These are phyloP conservation scores for Eudyptes chrysolophus DNA, from an alignment of 2,113 vertebrate genomes.

Conservation along the genomic window DNA sequence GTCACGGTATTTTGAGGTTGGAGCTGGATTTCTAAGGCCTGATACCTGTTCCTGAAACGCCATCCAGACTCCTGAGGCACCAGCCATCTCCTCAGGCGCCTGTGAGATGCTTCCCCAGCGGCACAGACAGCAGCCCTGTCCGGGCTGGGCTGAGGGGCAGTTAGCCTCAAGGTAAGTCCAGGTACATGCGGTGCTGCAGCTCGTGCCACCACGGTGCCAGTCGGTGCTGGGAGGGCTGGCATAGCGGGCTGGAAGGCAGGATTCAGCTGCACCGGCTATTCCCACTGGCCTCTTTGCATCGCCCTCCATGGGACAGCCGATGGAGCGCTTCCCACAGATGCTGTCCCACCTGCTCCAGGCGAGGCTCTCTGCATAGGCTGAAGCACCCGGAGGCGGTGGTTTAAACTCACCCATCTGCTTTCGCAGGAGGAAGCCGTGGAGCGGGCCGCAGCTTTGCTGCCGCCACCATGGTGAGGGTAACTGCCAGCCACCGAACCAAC, in stretches of 20 bases:
- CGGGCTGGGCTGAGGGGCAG: neutral
- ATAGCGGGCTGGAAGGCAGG: neutral
- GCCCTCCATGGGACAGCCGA: neutral
- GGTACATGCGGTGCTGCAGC: fast-evolving
- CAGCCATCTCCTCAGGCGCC: neutral
- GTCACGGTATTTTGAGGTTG: neutral
- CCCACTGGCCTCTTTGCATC: neutral
- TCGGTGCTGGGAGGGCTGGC: fast-evolving
- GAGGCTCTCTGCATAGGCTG: neutral
- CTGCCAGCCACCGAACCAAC: neutral
- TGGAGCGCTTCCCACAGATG: neutral
- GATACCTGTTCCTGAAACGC: neutral
- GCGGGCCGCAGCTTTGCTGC: neutral
- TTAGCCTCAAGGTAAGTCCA: neutral
- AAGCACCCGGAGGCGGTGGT: neutral
- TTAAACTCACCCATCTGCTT: neutral
- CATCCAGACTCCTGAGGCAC: neutral
- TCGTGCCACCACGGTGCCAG: fast-evolving
- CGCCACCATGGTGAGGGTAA: fast-evolving
- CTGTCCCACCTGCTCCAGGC: neutral
- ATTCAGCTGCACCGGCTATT: neutral
- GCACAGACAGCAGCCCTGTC: neutral
- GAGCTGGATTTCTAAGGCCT: neutral
- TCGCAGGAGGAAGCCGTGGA: neutral
- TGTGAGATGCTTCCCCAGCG: fast-evolving